These are phyloP conservation scores for Phymatocera aterrima DNA, from an alignment of 2,888 invertebrate genomes.

Conservation along the genomic window DNA sequence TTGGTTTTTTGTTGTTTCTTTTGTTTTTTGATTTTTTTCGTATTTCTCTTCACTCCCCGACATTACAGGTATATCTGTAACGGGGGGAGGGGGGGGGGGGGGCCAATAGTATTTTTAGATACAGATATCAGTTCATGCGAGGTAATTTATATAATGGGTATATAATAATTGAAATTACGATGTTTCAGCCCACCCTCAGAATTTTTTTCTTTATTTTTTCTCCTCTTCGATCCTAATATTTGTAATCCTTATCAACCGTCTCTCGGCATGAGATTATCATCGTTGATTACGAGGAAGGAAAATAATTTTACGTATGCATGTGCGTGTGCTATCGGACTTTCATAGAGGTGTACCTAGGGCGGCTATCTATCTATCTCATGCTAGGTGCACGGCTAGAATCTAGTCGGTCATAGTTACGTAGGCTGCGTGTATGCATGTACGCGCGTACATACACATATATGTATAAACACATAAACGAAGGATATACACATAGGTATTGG, in stretches of 20 bases:
- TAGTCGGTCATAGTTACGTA: not conserved
- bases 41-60: slow-evolving; percentile 45
- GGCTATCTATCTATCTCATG: not conserved
- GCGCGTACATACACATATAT: not conserved
- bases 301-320: slow-evolving; percentile 31
- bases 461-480: not conserved
- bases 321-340: slow-evolving; percentile 19
- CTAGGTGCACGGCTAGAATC: not conserved
- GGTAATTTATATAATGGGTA: too few species aligned
- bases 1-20: slow-evolving; percentile 10
- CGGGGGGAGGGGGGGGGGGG: too few species aligned
- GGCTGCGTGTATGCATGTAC: not conserved
- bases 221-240: not conserved
- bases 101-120: too few species aligned
- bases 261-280: slow-evolving; percentile 49
- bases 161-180: too few species aligned
- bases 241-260: not conserved
- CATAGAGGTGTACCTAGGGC: not conserved
- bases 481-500: too few species aligned
- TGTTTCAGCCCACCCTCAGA: too few species aligned
- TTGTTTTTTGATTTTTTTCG: not conserved
- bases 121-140: too few species aligned
- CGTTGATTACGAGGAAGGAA: slow-evolving; percentile 31
- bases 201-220: too few species aligned
- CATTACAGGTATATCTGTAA: too few species aligned